Evolutionary conservation across 2,797 vertebrate genomes (phyloP).

Genomic region (Argentina silus): DNA sequence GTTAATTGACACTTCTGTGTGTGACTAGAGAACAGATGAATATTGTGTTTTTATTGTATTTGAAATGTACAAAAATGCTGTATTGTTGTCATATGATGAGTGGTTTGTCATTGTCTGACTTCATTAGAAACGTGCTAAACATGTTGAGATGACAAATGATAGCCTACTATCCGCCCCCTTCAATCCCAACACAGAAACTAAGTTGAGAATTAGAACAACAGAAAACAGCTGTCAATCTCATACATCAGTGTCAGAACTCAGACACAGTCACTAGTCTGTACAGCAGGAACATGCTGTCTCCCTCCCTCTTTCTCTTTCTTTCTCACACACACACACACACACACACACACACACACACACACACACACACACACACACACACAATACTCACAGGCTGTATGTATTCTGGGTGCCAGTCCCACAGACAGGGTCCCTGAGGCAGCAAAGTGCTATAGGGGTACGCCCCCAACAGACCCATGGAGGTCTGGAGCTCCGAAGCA

Average conservation of each 20-base stretch:
- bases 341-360: not conserved
- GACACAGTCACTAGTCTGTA: too few relatives aligned
- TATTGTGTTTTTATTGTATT: too few relatives aligned
- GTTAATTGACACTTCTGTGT: not conserved
- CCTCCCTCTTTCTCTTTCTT: not conserved
- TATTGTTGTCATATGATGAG: too few relatives aligned
- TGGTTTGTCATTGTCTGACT: too few relatives aligned
- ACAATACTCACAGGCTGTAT: slow-evolving; percentile 65
- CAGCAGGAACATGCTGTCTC: too few relatives aligned
- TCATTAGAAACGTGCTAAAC: too few relatives aligned
- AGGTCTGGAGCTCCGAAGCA: slow-evolving; percentile 63
- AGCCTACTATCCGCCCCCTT: too few relatives aligned
- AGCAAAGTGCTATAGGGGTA: slow-evolving; percentile 72
- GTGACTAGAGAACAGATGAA: not conserved
- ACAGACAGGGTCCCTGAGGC: slow-evolving; percentile 69
- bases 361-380: not conserved
- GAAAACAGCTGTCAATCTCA: not conserved
- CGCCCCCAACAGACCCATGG: slow-evolving; percentile 68
- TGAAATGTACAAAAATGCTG: too few relatives aligned
- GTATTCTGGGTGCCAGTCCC: slow-evolving; percentile 74
- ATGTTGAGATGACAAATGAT: too few relatives aligned
- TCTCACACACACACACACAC: not conserved
- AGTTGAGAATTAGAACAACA: not conserved
- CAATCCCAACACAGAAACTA: too few relatives aligned
- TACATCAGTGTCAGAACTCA: not conserved